Percentiles rank a stretch among this genome's conserved stretches.
These are phyloP conservation scores for Engraulis encrasicolus DNA, from an alignment of 2,113 vertebrate species.

Conservation along the genomic window DNA sequence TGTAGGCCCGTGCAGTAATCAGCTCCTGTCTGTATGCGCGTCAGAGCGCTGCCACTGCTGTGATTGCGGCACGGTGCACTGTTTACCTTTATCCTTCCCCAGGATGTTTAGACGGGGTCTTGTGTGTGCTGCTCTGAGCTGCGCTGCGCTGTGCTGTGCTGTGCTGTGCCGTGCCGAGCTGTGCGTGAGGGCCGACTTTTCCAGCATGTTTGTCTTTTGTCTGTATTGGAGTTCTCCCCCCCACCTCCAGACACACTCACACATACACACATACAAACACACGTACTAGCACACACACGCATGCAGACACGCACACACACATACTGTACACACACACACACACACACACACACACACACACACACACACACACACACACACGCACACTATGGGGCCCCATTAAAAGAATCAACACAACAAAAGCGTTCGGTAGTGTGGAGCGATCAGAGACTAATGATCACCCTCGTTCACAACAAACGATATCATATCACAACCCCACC, in stretches of 20 bases:
- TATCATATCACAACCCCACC: not conserved
- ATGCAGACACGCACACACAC: too few species aligned
- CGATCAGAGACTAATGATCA: not conserved
- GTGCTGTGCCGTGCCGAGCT: too few species aligned
- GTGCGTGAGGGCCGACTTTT: not conserved
- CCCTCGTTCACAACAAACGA: conserved; percentile 37
- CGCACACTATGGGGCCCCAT: not conserved
- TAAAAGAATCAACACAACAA: not conserved
- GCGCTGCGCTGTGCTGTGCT: too few species aligned
- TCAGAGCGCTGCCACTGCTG: not conserved
- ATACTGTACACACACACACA: too few species aligned
- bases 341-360: too few species aligned
- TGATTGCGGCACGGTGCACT: not conserved
- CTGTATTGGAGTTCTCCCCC: not conserved
- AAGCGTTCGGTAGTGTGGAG: not conserved
- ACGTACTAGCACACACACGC: too few species aligned
- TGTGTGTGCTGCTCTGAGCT: too few species aligned
- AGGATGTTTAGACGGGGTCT: not conserved
- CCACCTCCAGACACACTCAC: too few species aligned
- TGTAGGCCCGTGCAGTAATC: too few species aligned
- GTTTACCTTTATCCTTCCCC: not conserved
- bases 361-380: too few species aligned
- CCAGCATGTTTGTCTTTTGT: not conserved
- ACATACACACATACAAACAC: too few species aligned
- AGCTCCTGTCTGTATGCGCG: too few species aligned